A percentile compares a stretch with the other conserved stretches of the same genome.
These are phyloP conservation scores for Nudaria mundana DNA, from an alignment of 2,888 invertebrate species.

Conservation along the genomic window DNA sequence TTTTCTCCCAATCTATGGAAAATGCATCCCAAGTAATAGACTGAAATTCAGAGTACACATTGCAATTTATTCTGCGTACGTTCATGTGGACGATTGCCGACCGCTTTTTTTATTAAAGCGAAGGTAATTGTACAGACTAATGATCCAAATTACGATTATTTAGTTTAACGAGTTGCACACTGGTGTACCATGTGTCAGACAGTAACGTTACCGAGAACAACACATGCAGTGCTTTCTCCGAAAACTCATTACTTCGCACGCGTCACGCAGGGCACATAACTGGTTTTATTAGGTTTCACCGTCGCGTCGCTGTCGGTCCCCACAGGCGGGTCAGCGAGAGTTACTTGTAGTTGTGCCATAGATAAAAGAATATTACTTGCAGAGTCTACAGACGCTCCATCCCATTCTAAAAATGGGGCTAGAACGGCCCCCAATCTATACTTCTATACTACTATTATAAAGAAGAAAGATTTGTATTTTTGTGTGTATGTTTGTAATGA, in stretches of 20 bases:
- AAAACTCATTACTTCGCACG: slow-evolving; percentile 76
- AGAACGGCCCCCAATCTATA: no score
- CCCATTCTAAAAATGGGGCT: no score
- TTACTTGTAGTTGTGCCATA: no score
- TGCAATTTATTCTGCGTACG: background rate
- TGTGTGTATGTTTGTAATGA: no score
- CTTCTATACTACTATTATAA: no score
- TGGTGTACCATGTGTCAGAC: slow-evolving; percentile 16
- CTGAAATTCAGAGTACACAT: no score
- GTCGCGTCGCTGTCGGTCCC: slow-evolving; percentile 42
- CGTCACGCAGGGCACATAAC: slow-evolving; percentile 75
- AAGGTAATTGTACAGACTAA: slow-evolving; percentile 16
- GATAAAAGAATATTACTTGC: no score
- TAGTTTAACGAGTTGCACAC: slow-evolving; percentile 18
- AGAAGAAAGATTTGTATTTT: no score
- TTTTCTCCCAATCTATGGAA: no score
- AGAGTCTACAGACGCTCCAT: no score
- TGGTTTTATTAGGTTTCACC: slow-evolving; percentile 77
- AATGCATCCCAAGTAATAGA: no score
- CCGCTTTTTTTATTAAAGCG: slow-evolving; percentile 16
- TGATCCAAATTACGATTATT: slow-evolving; percentile 26
- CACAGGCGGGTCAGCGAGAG: slow-evolving; percentile 35
- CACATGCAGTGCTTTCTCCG: slow-evolving; percentile 66
- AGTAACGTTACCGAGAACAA: slow-evolving; percentile 39
- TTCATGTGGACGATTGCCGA: slow-evolving; percentile 9